Conservation (phyloP, 2,888 invertebrate genomes). For the Papilio protenor region DNA sequence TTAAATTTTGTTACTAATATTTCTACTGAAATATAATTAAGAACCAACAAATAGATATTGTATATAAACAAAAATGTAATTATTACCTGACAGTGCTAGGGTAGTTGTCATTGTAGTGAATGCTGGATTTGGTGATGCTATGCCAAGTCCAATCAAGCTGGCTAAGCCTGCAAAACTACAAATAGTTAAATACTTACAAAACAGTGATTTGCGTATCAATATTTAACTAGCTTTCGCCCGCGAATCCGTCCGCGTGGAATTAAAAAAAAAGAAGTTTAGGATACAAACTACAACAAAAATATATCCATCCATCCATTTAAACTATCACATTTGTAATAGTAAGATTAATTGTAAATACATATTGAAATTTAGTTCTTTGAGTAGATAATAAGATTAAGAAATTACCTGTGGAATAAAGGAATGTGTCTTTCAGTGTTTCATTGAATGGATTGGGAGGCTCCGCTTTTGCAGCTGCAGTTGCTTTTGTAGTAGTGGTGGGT, state of each 20-base stretch:
- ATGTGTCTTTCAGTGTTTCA: slow-evolving; percentile 87
- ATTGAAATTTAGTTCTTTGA: neutral
- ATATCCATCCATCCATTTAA: too few relatives aligned
- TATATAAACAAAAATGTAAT: slow-evolving; percentile 51
- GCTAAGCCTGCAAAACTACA: slow-evolving; percentile 84
- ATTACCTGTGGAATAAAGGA: slow-evolving; percentile 87
- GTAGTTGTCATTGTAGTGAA: slow-evolving; percentile 95
- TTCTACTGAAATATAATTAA: neutral
- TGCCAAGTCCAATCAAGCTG: slow-evolving; percentile 87
- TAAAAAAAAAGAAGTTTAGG: too few relatives aligned
- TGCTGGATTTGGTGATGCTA: slow-evolving; percentile 91
- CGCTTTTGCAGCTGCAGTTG: slow-evolving; percentile 68
- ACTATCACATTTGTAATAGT: too few relatives aligned
- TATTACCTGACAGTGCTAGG: slow-evolving; percentile 90
- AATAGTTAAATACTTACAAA: slow-evolving; percentile 24
- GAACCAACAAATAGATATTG: neutral
- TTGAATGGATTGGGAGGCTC: slow-evolving; percentile 87
- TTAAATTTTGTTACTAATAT: neutral
- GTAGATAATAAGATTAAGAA: slow-evolving; percentile 2
- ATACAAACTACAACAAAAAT: too few relatives aligned
- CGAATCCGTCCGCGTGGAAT: too few relatives aligned
- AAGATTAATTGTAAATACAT: neutral
- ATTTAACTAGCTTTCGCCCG: too few relatives aligned
- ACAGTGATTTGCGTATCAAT: neutral
- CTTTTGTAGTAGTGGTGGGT: slow-evolving; percentile 69